Evolutionary conservation across 2,888 invertebrate species (phyloP), one percentile per base, ranked within the genome.

Genomic region (Agriopis marginaria): DNA sequence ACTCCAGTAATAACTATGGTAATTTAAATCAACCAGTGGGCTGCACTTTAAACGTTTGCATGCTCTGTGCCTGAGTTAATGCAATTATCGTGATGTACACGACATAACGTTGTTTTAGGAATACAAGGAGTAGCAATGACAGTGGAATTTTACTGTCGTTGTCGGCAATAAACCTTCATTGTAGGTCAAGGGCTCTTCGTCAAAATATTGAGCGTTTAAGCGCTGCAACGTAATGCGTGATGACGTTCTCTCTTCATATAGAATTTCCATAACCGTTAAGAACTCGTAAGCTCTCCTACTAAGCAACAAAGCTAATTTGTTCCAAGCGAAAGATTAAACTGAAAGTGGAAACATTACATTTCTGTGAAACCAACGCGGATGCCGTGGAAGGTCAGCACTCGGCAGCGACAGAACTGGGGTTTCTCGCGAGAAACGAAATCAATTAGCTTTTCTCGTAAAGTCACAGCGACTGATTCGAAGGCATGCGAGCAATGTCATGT

Each of bases 401-500:
- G 50, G 50, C 51, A 55, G 58, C 56, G 17, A 55, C 56, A 61
- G 61, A 62, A 61, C 55, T 50, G 45, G 69, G 70, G 71, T 65
- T 68, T 75, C 70, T 62, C 70, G 75, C 67, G 74, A 77, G 79
- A 77, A 77, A 77, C 75, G 75, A 77, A 77, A 79, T 77, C 78
- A 76, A 79, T 77, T 71, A 76, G 68, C 68, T 63, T 78, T 81
- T 80, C 81, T 79, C 74, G 73, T 77, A 81, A 85, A 84, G 87
- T 87, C 86, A 86, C 88, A 82, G 80, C 84, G 87, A 79, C 81
- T 88, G 89, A 74, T 73, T 83, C 78, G 76, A 74, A 77, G 91
- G 89, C 82, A 88, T 87, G 80, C 82, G 78, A 86, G 86, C 82
- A 85, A 91, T 90, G 90, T 83, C 76, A 81, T 79, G 79, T 86